Evolutionary conservation across 2,797 vertebrate species (phyloP), one percentile per base, ranked within the genome.

Genomic region (Trichosurus vulpecula): DNA sequence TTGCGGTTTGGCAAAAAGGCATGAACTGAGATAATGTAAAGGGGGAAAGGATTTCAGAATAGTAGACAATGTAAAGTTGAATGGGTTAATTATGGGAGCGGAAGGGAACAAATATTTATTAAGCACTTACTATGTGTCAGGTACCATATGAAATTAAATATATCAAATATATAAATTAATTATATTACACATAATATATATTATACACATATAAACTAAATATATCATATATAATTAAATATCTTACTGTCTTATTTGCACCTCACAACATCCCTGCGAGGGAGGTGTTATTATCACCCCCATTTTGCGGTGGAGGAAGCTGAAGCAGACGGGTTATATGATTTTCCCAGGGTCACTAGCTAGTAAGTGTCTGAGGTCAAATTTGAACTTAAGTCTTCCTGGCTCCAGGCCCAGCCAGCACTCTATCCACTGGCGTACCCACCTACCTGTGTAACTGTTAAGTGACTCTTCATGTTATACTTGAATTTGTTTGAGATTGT

Each of bases 401-500:
- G 61, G 35, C 14, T 66, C 13, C 61, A n/a, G 14, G 61, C 35
- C 61, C 35, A 66, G 35, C 13, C 61, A 66, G 0, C 35, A n/a
- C 61, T 66, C 61, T n/a, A 27, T 66, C 35, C 35, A 19, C 58
- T 30, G 29, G 57, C 29, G 8, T 29, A 30, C 57, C 29, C 58
- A 66, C 35, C 14, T 66, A 66, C 35, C 5, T 66, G 12, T 95
- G n/a, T 93, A 90, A 93, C 27, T 81, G 81, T 31, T 54, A 74
- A 66, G 90, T 54, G 51, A 87, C 52, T 91, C 51, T 91, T 66
- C 56, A 19, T 93, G 31, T 96, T 96, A 47, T 52, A 31, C 89
- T 93, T 92, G 90, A 90, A 1, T 74, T 9, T 93, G 81, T 94
- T 92, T 90, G 30, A 95, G n/a, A 25, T 52, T 41, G 8, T 89